Evolutionary conservation across 2,888 invertebrate genomes (phyloP).

Genomic region (Himalopsyche kuldschensis): DNA sequence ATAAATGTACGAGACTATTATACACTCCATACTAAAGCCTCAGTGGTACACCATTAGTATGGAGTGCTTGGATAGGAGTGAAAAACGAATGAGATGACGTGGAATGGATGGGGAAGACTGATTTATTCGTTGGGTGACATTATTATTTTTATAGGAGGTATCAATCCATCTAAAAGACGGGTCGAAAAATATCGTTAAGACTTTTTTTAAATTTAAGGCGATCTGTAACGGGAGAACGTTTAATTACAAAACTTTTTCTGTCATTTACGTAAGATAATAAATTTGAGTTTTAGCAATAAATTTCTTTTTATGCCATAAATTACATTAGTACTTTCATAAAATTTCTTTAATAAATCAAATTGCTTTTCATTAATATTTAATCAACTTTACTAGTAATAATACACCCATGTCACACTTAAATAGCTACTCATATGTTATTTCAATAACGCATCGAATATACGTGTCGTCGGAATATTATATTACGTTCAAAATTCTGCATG

Average conservation of each 20-base stretch:
- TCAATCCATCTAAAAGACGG: neutral
- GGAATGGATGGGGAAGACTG: neutral
- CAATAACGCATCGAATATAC: no score
- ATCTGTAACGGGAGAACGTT: neutral
- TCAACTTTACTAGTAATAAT: no score
- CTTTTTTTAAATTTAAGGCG: neutral
- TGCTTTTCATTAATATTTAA: neutral
- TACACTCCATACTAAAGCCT: neutral
- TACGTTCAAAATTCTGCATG: no score
- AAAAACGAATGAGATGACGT: neutral
- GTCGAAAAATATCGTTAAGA: neutral
- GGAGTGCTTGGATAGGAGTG: neutral
- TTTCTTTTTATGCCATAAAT: neutral
- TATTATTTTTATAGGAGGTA: neutral
- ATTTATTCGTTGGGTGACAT: neutral
- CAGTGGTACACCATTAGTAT: neutral
- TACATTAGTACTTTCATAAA: no score
- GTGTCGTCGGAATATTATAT: no score
- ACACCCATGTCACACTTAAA: no score
- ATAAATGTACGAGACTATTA: neutral
- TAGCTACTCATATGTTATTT: no score
- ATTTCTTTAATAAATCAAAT: neutral
- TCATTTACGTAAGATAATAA: neutral
- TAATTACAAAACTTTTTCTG: neutral
- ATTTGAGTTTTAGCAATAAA: neutral